A percentile compares a stretch with the other conserved stretches of the same genome.
Conservation (phyloP, 2,888 invertebrate species). For the Sabatieria punctata region DNA sequence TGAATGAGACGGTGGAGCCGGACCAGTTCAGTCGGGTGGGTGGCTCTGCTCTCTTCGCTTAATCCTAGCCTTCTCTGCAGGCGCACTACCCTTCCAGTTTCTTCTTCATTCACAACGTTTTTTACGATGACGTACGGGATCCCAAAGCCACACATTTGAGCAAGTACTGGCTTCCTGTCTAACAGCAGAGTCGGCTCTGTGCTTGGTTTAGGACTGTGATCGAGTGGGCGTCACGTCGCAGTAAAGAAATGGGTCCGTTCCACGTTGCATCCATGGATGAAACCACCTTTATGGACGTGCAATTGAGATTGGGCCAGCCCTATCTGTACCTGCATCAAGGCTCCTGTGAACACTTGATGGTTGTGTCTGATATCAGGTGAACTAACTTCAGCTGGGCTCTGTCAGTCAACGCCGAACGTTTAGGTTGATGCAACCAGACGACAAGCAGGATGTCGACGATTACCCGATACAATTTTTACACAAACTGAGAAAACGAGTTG, state of each 20-base stretch:
- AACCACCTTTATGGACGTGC: conserved; percentile 41
- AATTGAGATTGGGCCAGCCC: conserved; percentile 45
- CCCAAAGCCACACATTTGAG: conserved; percentile 49
- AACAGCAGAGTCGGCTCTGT: too few relatives aligned
- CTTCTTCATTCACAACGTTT: conserved; percentile 57
- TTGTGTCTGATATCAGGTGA: too few relatives aligned
- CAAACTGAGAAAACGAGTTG: conserved; percentile 15
- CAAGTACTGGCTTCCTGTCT: too few relatives aligned
- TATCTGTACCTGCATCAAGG: conserved; percentile 78
- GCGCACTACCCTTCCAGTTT: conserved; percentile 51
- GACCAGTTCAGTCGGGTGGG: too few relatives aligned
- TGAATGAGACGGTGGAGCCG: too few relatives aligned
- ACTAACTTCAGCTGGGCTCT: too few relatives aligned
- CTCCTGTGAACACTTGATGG: conserved; percentile 74
- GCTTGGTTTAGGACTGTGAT: conserved; percentile 40
- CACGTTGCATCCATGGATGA: conserved; percentile 43
- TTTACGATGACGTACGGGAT: conserved; percentile 55
- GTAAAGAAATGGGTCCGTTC: conserved; percentile 38
- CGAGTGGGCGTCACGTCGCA: conserved; percentile 43
- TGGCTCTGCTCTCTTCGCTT: too few relatives aligned
- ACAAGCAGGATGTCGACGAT: conserved; percentile 19
- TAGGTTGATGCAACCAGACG: conserved; percentile 23
- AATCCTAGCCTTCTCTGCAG: too few relatives aligned
- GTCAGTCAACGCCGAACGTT: too few relatives aligned
- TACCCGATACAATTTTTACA: conserved; percentile 24